A percentile compares a stretch with the other conserved stretches of the same genome.
phyloP scores from a whole-genome alignment of 2,113 vertebrate species.

The Gila orcuttii region DNA sequence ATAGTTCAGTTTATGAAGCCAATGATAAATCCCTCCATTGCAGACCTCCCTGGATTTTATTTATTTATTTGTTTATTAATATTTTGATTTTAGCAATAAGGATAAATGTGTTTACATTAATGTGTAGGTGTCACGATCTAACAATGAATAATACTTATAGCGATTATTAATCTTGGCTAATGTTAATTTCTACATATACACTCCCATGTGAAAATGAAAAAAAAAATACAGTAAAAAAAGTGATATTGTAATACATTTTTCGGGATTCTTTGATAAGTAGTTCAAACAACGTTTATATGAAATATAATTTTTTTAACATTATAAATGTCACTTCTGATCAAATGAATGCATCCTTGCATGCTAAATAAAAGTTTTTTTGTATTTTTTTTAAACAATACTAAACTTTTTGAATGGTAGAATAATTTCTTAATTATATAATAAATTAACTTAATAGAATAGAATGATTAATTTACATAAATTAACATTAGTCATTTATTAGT shows the following conservation, averaged over 20 bases:
- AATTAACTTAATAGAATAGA: no score
- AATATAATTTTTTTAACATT: background rate
- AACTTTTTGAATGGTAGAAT: no score
- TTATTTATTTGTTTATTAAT: background rate
- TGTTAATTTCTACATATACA: background rate
- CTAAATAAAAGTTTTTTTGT: no score
- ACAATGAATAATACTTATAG: background rate
- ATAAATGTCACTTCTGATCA: background rate
- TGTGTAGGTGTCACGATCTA: background rate
- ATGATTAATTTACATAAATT: background rate
- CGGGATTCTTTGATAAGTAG: background rate
- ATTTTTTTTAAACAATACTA: background rate
- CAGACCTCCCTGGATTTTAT: background rate
- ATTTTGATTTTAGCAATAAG: background rate
- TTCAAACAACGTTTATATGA: no score
- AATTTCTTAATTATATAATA: no score
- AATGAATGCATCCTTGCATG: background rate
- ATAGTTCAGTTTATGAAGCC: background rate
- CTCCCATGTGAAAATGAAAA: background rate
- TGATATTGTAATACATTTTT: background rate
- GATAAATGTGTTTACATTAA: background rate
- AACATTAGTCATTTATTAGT: no score
- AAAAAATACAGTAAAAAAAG: background rate
- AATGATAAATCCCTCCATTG: background rate
- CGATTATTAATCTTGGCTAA: background rate